Percentiles rank a stretch among this genome's conserved stretches.
These are phyloP conservation scores for Myzus persicae DNA, from an alignment of 1,140 invertebrate genomes.

Conservation along the genomic window DNA sequence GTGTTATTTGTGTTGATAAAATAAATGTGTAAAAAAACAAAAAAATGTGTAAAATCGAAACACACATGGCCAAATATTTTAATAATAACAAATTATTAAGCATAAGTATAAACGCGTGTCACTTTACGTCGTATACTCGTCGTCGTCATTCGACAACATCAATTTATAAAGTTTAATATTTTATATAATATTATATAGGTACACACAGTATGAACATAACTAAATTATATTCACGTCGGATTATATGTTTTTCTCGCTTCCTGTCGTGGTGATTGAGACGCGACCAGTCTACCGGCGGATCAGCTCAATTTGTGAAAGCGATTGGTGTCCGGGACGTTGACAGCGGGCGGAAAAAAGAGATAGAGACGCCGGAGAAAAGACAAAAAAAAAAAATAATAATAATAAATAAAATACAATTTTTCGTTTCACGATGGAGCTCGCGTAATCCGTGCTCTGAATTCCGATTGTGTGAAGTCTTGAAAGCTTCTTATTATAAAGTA, in stretches of 20 bases:
- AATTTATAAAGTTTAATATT: too few relatives aligned
- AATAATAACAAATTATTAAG: background rate
- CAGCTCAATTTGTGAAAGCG: background rate
- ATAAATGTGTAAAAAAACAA: too few relatives aligned
- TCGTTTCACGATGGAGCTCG: background rate
- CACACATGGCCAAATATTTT: too few relatives aligned
- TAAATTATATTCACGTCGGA: background rate
- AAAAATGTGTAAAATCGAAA: too few relatives aligned
- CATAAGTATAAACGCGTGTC: too few relatives aligned
- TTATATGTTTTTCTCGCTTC: background rate
- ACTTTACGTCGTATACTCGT: too few relatives aligned
- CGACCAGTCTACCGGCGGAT: background rate
- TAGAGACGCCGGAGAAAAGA: background rate
- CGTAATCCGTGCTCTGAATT: slow-evolving; percentile 7
- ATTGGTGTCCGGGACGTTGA: background rate
- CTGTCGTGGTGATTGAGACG: background rate
- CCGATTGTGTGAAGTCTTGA: background rate
- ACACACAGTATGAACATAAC: background rate
- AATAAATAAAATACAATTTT: background rate
- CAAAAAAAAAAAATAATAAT: background rate
- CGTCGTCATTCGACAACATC: too few relatives aligned
- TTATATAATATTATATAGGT: too few relatives aligned
- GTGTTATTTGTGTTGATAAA: background rate
- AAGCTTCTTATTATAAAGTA: slow-evolving; percentile 18
- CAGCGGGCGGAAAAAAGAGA: background rate